Percentiles rank a stretch among this genome's conserved stretches.
Evolutionary conservation across 2,888 invertebrate genomes (phyloP).

Genomic region (Beris chalybata): DNA sequence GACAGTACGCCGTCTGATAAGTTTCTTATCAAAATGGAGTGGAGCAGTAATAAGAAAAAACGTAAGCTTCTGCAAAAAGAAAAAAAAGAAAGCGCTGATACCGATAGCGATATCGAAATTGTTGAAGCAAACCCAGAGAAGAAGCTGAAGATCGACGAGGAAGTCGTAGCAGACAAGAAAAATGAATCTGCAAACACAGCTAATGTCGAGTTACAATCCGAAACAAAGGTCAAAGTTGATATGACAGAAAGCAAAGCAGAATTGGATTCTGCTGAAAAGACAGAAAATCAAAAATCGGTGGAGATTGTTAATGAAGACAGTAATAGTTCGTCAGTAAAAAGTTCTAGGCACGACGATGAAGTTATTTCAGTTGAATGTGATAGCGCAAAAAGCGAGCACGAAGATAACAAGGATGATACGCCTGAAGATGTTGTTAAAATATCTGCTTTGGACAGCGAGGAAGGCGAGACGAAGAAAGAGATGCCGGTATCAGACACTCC

Average conservation of each 20-base stretch:
- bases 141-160: slow-evolving; percentile 15
- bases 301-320: neutral
- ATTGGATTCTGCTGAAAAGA: neutral
- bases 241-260: neutral
- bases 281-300: neutral
- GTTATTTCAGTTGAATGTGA: no score
- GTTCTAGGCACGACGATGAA: neutral
- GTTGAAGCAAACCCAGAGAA: slow-evolving; percentile 16
- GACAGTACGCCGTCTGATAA: slow-evolving; percentile 2
- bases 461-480: neutral
- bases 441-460: neutral
- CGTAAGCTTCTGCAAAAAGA: slow-evolving; percentile 20
- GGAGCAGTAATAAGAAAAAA: slow-evolving; percentile 30
- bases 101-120: slow-evolving; percentile 17
- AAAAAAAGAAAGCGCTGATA: slow-evolving; percentile 1
- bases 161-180: neutral
- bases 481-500: neutral
- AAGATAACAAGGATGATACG: neutral
- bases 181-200: slow-evolving; percentile 2
- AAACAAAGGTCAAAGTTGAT: neutral
- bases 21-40: slow-evolving; percentile 30
- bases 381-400: neutral
- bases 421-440: neutral
- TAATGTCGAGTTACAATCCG: neutral
- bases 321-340: neutral